These are phyloP conservation scores for Macropus fuliginosus DNA, from an alignment of 2,797 vertebrate species.

Conservation along the genomic window DNA sequence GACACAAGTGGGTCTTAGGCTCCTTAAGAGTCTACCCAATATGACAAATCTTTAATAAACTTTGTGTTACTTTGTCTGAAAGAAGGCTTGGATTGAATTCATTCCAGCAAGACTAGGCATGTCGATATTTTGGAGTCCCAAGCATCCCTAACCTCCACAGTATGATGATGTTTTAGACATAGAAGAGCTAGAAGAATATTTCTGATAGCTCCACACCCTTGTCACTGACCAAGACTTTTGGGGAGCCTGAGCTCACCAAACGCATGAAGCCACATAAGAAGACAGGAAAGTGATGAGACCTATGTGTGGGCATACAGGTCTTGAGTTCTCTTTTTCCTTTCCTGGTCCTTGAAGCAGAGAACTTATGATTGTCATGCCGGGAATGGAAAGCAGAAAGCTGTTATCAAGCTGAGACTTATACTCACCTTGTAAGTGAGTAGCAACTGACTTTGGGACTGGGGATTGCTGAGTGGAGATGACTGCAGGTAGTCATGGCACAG, in stretches of 20 bases:
- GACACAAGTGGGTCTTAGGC: too few species aligned
- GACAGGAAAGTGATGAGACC: not conserved
- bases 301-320: not conserved
- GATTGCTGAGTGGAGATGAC: not conserved
- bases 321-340: not conserved
- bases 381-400: not conserved
- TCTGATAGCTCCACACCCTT: too few species aligned
- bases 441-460: not conserved
- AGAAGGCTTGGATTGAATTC: too few species aligned
- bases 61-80: too few species aligned
- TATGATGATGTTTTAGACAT: too few species aligned
- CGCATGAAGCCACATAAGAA: not conserved
- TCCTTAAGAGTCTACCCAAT: too few species aligned
- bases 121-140: too few species aligned
- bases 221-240: too few species aligned
- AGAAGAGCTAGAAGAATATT: too few species aligned
- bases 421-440: not conserved
- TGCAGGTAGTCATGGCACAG: not conserved
- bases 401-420: not conserved
- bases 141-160: too few species aligned
- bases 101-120: too few species aligned
- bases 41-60: too few species aligned
- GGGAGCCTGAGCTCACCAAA: not conserved
- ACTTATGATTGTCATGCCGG: not conserved
- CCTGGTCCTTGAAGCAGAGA: not conserved